Evolutionary conservation across 2,888 invertebrate species (phyloP), one percentile per base, ranked within the genome.

Genomic region (Diaprepes abbreviatus): DNA sequence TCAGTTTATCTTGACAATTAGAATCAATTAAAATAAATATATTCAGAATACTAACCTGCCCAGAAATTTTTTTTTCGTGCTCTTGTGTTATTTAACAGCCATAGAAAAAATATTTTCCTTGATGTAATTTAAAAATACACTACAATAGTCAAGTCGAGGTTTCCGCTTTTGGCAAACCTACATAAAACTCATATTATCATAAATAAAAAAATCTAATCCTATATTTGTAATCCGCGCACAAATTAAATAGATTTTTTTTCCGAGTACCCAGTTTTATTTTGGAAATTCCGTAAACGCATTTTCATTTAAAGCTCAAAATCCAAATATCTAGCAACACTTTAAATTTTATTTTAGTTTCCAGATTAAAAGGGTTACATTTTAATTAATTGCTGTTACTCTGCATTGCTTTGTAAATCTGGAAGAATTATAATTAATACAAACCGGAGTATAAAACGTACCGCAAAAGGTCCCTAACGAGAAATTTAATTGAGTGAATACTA

Each of bases 361-460:
- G 40, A 40, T 40, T 40, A 40, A 40, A 40, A 16, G 40, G 40
- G 40, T 40, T 40, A 40, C 40, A 40, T 40, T 40, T 40, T 40
- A 40, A 40, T 40, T 40, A 40, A 40, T 40, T 40, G 40, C 40
- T 40, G 17, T 40, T 5, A n/a, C 9, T 17, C 17, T 17, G 40
- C n/a, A 40, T 17, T 40, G 40, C 40, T 40, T 38, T 40, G 40
- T 40, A 14, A 40, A 40, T 7, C 40, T 40, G 40, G 16, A 40
- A 40, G 40, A 40, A 40, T 40, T 40, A 40, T 40, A 40, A 40
- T 40, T 17, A 40, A 17, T 40, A 40, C 16, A 40, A 40, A 38
- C 36, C 14, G 12, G 36, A 6, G 36, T 38, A 38, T 12, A 38
- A 5, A 38, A 38, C 14, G 6, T 14, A 38, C 36, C 36, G 36